These are phyloP conservation scores for Spodoptera picta DNA, from an alignment of 2,888 invertebrate species.

Conservation along the genomic window DNA sequence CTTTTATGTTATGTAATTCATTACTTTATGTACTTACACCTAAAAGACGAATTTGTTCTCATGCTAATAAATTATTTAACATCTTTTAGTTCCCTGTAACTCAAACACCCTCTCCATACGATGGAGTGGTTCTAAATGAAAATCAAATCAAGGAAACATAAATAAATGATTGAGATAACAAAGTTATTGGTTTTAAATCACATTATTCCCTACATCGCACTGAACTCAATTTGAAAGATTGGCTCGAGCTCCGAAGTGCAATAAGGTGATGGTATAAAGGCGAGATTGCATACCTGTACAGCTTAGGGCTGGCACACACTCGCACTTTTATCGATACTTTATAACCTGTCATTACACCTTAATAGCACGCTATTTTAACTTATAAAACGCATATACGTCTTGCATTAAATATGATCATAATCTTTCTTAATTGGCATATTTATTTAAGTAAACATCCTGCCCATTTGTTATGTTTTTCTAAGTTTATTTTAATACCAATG, in stretches of 20 bases:
- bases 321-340: slow-evolving; percentile 66
- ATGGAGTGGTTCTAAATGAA: slow-evolving; percentile 32
- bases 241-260: slow-evolving; percentile 73
- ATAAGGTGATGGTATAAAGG: slow-evolving; percentile 78
- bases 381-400: slow-evolving; percentile 22
- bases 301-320: slow-evolving; percentile 67
- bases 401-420: slow-evolving; percentile 24
- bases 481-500: slow-evolving; percentile 1
- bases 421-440: slow-evolving; percentile 45
- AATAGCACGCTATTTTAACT: slow-evolving; percentile 30
- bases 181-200: slow-evolving; percentile 54
- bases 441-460: slow-evolving; percentile 29
- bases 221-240: slow-evolving; percentile 70
- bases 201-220: slow-evolving; percentile 52
- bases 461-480: slow-evolving; percentile 23
- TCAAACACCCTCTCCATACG: slow-evolving; percentile 15
- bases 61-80: not conserved
- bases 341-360: slow-evolving; percentile 38
- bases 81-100: not conserved
- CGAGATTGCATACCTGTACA: slow-evolving; percentile 82
- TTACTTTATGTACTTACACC: no score
- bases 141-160: slow-evolving; percentile 48
- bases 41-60: not conserved
- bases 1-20: no score
- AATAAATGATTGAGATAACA: slow-evolving; percentile 53